Evolutionary conservation across 2,888 invertebrate species (phyloP), one percentile per base, ranked within the genome.

Genomic region (Melieria crassipennis): DNA sequence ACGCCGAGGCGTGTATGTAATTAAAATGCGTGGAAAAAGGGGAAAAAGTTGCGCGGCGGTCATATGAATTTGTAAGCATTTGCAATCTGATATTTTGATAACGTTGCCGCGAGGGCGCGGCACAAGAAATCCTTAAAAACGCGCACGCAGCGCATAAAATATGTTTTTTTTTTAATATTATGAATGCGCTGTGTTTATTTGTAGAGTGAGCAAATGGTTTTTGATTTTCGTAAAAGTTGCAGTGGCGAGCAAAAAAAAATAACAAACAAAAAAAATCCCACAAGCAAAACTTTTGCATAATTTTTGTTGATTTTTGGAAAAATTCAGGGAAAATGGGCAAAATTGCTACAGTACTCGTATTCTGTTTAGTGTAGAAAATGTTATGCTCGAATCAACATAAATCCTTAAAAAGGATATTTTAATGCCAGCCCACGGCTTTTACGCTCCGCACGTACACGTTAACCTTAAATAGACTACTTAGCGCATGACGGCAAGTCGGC

Each of bases 321-420:
- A 10, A 50, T 11, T 50, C 11, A 10, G 2, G 9, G 50, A 50
- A 50, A 50, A 50, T 50, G 50, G 9, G 30, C 5, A 3, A 7
- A 7, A n/a, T 56, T 30, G 13, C 9, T 56, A 10, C 16, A 56
- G 13, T 30, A 9, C 9, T 56, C 30, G 13, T 30, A 9, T 30
- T 56, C 30, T 56, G 30, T 30, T 56, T 62, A n/a, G 30, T 56
- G 30, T 58, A 64, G 16, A 50, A 60, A 65, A 60, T 60, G n/a
- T 62, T 75, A 77, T 76, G 84, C 83, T 79, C 71, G 82, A 79
- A 78, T 84, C 76, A 79, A 76, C 78, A 78, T 84, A 83, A 83
- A 79, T 79, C 77, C 73, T 73, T 72, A 69, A 76, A 72, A 75
- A 70, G 73, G 77, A 73, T 67, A 65, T 65, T 69, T 60, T 42